Evolutionary conservation across 2,113 vertebrate species (phyloP).

Genomic region (Noturus placidus): DNA sequence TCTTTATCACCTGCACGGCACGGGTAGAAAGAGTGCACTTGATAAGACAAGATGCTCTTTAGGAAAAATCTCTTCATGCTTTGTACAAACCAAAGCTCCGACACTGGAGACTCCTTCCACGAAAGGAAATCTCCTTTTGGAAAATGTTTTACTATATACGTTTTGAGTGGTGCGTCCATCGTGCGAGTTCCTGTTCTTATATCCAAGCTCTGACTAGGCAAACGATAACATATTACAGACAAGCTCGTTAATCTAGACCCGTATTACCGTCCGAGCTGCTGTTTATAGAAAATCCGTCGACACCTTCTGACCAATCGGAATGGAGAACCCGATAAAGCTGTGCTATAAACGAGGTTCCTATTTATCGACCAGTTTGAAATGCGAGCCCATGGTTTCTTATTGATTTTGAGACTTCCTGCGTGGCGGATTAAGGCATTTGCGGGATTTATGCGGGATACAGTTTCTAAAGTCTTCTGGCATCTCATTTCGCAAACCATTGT

Average conservation of each 20-base stretch:
- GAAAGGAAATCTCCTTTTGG: neutral
- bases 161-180: neutral
- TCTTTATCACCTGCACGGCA: neutral
- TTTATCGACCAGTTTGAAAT: neutral
- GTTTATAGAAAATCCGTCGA: neutral
- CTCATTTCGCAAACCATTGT: neutral
- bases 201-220: neutral
- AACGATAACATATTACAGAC: neutral
- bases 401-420: neutral
- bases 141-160: neutral
- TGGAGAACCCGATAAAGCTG: neutral
- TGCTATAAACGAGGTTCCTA: neutral
- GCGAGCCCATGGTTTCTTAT: neutral
- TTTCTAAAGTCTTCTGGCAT: neutral
- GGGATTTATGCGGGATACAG: neutral
- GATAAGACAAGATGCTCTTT: neutral
- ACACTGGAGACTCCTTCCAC: neutral
- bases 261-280: neutral
- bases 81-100: no score
- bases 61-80: neutral
- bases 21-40: neutral
- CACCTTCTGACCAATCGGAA: neutral
- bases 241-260: neutral
- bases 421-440: neutral
- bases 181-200: neutral